These are phyloP conservation scores for Darevskia mixta DNA, from an alignment of 2,797 vertebrate species.

Conservation along the genomic window DNA sequence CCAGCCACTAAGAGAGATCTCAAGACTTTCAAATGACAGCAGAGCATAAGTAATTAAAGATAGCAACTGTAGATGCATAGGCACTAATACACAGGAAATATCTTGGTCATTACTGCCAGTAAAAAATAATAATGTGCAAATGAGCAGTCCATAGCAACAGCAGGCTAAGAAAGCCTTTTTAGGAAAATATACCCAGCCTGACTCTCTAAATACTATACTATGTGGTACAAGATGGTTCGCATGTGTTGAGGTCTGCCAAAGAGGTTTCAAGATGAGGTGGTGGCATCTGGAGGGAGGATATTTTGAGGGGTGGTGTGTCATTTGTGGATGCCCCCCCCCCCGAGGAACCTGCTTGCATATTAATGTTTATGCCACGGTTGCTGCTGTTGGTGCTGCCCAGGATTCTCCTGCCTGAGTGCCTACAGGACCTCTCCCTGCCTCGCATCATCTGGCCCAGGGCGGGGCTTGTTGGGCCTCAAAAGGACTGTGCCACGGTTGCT, in stretches of 20 bases:
- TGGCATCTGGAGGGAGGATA: not conserved
- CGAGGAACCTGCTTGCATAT: not conserved
- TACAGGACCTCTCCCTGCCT: too few relatives aligned
- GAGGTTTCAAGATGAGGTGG: too few relatives aligned
- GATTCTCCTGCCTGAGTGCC: too few relatives aligned
- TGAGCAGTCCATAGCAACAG: slow-evolving; percentile 5
- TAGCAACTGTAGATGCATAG: slow-evolving; percentile 26
- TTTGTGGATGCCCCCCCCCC: not conserved
- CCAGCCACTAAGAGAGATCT: slow-evolving; percentile 5
- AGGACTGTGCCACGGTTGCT: too few relatives aligned
- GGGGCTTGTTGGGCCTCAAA: too few relatives aligned
- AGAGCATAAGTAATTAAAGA: slow-evolving; percentile 42
- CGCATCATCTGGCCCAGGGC: too few relatives aligned
- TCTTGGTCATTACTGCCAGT: slow-evolving; percentile 29
- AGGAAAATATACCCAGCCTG: not conserved
- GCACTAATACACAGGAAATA: slow-evolving; percentile 9
- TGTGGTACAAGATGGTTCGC: not conserved
- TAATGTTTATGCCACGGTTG: too few relatives aligned
- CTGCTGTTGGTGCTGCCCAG: too few relatives aligned
- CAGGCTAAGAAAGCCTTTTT: not conserved
- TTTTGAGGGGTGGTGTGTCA: not conserved
- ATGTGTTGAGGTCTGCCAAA: not conserved
- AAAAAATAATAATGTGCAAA: slow-evolving; percentile 14
- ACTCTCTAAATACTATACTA: not conserved
- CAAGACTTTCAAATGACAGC: slow-evolving; percentile 38